Evolutionary conservation across 2,888 invertebrate genomes (phyloP).

Genomic region (Lordiphosa fenestrarum): DNA sequence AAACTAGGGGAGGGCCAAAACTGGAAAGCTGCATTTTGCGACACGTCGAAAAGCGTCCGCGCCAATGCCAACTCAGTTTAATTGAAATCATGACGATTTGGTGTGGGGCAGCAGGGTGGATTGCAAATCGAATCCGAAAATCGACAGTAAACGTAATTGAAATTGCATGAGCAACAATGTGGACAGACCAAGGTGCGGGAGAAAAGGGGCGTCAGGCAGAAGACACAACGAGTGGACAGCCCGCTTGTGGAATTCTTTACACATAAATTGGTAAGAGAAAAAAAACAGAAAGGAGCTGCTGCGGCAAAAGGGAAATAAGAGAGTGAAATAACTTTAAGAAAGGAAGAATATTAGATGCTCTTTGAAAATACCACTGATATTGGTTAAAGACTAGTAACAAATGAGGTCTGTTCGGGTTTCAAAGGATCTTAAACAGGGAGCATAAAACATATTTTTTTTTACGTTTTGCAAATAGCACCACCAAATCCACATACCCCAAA

Average conservation of each 20-base stretch:
- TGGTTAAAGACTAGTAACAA: no score
- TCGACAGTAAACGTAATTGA: constrained; percentile 76
- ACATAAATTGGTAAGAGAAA: constrained; percentile 62
- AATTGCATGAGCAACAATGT: constrained; percentile 77
- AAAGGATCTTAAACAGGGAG: no score
- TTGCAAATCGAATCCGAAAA: constrained; percentile 75
- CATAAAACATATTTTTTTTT: background rate
- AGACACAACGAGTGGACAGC: constrained; percentile 34
- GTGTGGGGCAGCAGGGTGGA: constrained; percentile 31
- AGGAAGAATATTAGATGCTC: background rate
- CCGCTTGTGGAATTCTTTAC: constrained; percentile 28
- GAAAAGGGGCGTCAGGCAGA: constrained; percentile 7
- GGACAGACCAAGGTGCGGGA: constrained; percentile 15
- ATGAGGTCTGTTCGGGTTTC: no score
- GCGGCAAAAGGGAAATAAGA: constrained; percentile 31
- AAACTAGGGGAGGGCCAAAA: constrained; percentile 51
- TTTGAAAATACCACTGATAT: no score
- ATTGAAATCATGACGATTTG: constrained; percentile 63
- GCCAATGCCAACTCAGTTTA: constrained; percentile 71
- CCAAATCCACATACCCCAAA: constrained; percentile 8
- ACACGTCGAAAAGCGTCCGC: constrained; percentile 66
- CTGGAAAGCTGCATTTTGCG: constrained; percentile 56
- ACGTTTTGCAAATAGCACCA: background rate
- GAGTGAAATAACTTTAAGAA: background rate
- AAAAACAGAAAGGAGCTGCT: constrained; percentile 26